These are phyloP conservation scores for Scaptomyza reducta DNA, from an alignment of 2,888 invertebrate species.

Conservation along the genomic window DNA sequence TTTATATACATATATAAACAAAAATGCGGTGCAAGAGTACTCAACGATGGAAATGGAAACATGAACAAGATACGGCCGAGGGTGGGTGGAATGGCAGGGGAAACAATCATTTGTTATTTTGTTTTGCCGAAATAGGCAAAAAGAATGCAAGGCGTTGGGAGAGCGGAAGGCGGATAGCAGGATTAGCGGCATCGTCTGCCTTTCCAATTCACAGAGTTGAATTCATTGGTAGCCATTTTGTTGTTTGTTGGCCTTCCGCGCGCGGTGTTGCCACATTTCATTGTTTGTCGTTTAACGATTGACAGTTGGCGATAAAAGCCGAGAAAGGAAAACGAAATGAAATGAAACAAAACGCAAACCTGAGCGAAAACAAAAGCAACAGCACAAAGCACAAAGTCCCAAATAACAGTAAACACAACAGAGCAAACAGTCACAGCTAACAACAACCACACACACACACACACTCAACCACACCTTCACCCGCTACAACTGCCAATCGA, in stretches of 20 bases:
- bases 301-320: conserved; percentile 71
- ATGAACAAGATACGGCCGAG: not conserved
- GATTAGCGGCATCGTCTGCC: conserved; percentile 58
- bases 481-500: conserved; percentile 32
- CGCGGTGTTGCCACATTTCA: conserved; percentile 66
- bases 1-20: conserved; percentile 10
- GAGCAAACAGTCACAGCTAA: conserved; percentile 5
- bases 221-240: conserved; percentile 66
- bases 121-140: conserved; percentile 53
- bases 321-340: conserved; percentile 21
- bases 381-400: conserved; percentile 5
- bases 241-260: conserved; percentile 17
- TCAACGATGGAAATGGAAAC: not conserved
- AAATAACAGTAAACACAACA: conserved; percentile 18
- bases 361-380: conserved; percentile 29
- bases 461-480: conserved; percentile 5
- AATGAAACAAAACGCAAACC: conserved; percentile 36
- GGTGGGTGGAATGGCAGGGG: not conserved
- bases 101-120: conserved; percentile 73
- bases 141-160: conserved; percentile 56
- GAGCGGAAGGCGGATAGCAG: conserved; percentile 43
- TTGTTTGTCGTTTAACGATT: conserved; percentile 80
- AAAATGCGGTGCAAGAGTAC: conserved; percentile 15
- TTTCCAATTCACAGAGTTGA: conserved; percentile 49
- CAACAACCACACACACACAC: conserved; percentile 15